phyloP scores from a whole-genome alignment of 2,113 vertebrate genomes.

The Anarhynchus alexandrinus region DNA sequence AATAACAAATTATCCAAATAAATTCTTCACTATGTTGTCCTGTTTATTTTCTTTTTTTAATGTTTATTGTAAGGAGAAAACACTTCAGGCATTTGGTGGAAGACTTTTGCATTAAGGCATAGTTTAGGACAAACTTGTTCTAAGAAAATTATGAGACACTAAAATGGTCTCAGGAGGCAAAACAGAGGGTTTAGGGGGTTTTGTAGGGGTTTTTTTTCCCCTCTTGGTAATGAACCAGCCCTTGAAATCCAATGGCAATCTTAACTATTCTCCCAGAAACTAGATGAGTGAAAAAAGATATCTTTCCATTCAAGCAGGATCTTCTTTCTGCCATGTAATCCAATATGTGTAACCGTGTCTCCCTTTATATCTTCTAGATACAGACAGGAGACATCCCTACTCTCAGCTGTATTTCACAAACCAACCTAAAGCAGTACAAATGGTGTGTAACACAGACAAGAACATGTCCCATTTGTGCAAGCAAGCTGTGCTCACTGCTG shows the following conservation, averaged over 20 bases:
- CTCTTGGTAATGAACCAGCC: neutral
- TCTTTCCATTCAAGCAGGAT: slow-evolving; percentile 39
- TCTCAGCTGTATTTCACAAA: neutral
- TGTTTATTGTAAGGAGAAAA: neutral
- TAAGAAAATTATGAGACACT: neutral
- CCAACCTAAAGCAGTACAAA: neutral
- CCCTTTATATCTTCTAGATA: neutral
- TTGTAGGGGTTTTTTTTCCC: rapidly evolving
- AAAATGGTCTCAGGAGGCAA: neutral
- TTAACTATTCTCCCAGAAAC: slow-evolving; percentile 37
- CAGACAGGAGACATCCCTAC: neutral
- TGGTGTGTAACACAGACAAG: rapidly evolving
- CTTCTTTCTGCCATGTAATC: slow-evolving; percentile 42
- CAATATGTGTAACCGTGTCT: neutral
- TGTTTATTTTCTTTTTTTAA: neutral
- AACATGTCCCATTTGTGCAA: rapidly evolving
- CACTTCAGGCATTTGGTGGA: neutral
- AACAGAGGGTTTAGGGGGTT: neutral
- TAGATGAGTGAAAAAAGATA: slow-evolving; percentile 48
- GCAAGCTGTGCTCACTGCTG: neutral
- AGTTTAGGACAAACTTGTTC: neutral
- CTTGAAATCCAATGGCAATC: slow-evolving; percentile 26
- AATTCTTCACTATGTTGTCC: neutral
- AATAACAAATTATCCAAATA: neutral
- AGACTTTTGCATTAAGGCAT: neutral